Percentiles rank a stretch among this genome's conserved stretches.
These are phyloP conservation scores for Virgularia gustaviana DNA, from an alignment of 92 coral and sea anemone species.

Conservation along the genomic window DNA sequence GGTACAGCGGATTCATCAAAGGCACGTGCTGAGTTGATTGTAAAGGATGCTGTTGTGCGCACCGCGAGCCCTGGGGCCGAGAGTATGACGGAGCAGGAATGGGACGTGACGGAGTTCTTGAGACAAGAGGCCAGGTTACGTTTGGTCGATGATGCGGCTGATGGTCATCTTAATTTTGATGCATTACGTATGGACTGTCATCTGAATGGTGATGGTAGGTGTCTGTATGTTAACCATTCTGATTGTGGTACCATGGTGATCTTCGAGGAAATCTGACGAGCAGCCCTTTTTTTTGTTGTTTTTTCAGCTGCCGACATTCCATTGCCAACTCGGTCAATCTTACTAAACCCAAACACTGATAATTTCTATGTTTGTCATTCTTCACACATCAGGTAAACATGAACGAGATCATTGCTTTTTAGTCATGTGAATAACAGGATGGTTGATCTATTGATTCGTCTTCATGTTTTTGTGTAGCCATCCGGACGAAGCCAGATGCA, in stretches of 20 bases:
- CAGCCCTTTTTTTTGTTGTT: not conserved
- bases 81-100: not conserved
- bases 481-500: too few species aligned
- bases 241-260: too few species aligned
- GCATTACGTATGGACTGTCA: constrained; percentile 23
- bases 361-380: constrained; percentile 26
- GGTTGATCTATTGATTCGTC: not conserved
- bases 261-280: not conserved
- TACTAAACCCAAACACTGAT: constrained; percentile 15
- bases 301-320: constrained; percentile 16
- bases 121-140: constrained; percentile 38
- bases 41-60: constrained; percentile 32
- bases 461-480: too few species aligned
- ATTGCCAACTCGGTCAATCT: not conserved
- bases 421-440: not conserved
- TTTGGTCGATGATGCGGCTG: constrained; percentile 42
- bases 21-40: constrained; percentile 31
- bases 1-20: constrained; percentile 30
- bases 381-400: constrained; percentile 10
- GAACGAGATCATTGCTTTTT: not conserved
- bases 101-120: constrained; percentile 16
- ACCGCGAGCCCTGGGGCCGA: constrained; percentile 24
- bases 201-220: constrained; percentile 29
- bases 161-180: constrained; percentile 46
- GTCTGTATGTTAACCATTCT: not conserved